Evolutionary conservation across 2,797 vertebrate genomes (phyloP), one percentile per base, ranked within the genome.

Genomic region (Australoheros facetus): DNA sequence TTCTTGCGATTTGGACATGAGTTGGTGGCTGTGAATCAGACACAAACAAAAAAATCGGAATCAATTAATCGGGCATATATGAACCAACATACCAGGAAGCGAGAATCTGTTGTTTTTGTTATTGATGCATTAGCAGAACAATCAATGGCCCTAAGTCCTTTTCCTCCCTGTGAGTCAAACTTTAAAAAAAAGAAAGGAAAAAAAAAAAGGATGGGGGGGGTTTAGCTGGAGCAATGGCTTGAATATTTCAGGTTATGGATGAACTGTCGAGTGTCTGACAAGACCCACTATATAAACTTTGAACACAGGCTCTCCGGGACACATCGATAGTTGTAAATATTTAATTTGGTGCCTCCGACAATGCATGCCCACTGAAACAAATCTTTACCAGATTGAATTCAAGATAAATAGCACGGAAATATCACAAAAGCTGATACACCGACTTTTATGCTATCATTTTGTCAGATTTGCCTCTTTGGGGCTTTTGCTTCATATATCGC

Each of bases 251-350:
- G 85, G 56, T 87, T 91, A 92, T 94, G 72, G 92, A 94, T 87
- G 86, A 92, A 92, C 84, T 91, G 93, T 89, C 89, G 76, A 26
- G 81, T 79, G 76, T 88, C 85, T 91, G 90, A 91, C 88, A 90
- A 85, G 84, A 88, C 32, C 82, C 87, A 91, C 92, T 92, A 85
- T 81, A 93, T 94, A 94, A 92, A 91, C 85, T 90, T 91, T 92
- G 86, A 93, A 91, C 90, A 91, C 89, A 73, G 85, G 83, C 91
- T 93, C 92, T 93, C 87, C 58, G 81, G 80, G 77, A 92, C 86
- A 91, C 89, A 85, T 93, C 93, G 72, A 93, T 93, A 91, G 74
- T 86, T 85, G 83, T 95, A 94, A 95, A 96, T 95, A 95, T 94
- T 95, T 95, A 93, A 95, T 95, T 89, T 80, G 79, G 64, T 91